These are phyloP conservation scores for Cheilosia vulpina DNA, from an alignment of 2,888 invertebrate genomes.

Conservation along the genomic window DNA sequence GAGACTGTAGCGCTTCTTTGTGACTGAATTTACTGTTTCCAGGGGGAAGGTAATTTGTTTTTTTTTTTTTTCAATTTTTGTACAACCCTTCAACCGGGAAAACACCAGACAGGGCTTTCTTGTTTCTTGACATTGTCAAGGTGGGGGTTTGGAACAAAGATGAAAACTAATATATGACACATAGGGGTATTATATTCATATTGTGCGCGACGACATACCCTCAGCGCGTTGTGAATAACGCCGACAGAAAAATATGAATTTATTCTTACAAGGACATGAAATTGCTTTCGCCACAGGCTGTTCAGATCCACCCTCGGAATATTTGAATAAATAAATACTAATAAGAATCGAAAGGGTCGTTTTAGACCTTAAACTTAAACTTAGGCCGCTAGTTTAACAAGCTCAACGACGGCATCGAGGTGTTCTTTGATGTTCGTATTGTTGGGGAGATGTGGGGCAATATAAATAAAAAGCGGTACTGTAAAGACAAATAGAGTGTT, in stretches of 20 bases:
- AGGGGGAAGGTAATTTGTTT: constrained; percentile 62
- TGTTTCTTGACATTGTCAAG: constrained; percentile 29
- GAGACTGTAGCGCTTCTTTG: constrained; percentile 47
- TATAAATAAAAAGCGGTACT: constrained; percentile 7
- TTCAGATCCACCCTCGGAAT: constrained; percentile 67
- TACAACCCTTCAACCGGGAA: constrained; percentile 52
- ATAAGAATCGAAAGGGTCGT: constrained; percentile 70
- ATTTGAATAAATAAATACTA: constrained; percentile 75
- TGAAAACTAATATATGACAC: constrained; percentile 72
- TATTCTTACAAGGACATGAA: constrained; percentile 70
- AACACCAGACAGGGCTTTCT: constrained; percentile 54
- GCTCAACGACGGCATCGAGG: constrained; percentile 29
- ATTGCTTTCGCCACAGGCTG: constrained; percentile 72
- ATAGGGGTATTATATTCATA: constrained; percentile 73
- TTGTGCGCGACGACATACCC: constrained; percentile 47
- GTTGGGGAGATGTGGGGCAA: constrained; percentile 16
- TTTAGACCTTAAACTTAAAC: constrained; percentile 67
- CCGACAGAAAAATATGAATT: constrained; percentile 51
- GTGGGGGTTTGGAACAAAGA: constrained; percentile 44
- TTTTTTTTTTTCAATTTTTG: constrained; percentile 20
- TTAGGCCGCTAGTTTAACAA: constrained; percentile 60
- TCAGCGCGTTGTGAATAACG: too few relatives aligned
- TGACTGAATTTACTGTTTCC: constrained; percentile 24
- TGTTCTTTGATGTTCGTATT: constrained; percentile 67
- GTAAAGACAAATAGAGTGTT: constrained; percentile 20